Evolutionary conservation across 2,113 vertebrate genomes (phyloP).

Genomic region (Dromiciops gliroides): DNA sequence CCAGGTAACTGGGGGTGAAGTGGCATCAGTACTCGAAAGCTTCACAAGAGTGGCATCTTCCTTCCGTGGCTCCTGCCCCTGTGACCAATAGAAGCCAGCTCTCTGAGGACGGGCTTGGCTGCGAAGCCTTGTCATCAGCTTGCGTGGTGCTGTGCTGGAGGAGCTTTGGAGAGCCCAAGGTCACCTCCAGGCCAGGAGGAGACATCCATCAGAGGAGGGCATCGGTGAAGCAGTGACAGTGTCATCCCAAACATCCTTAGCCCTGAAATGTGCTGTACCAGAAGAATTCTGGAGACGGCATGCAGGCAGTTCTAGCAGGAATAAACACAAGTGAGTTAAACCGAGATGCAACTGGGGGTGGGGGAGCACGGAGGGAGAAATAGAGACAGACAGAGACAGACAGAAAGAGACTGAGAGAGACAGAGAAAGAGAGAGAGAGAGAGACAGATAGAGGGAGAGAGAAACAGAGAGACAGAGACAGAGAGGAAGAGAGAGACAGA

Average conservation of each 20-base stretch:
- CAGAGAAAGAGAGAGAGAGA: too few relatives aligned
- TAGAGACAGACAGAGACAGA: too few relatives aligned
- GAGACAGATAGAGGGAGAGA: too few relatives aligned
- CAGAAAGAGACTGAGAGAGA: too few relatives aligned
- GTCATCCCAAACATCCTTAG: background rate
- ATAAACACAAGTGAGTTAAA: background rate
- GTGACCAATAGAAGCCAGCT: background rate
- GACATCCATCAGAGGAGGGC: background rate
- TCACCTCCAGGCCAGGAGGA: background rate
- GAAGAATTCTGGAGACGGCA: background rate
- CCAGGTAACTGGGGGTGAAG: background rate
- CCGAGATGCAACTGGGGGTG: background rate
- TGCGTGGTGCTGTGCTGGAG: background rate
- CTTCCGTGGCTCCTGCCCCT: background rate
- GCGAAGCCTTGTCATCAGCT: background rate
- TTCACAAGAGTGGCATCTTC: background rate
- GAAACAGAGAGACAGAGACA: background rate
- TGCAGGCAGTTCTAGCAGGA: background rate
- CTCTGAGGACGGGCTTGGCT: background rate
- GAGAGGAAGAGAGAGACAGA: too few relatives aligned
- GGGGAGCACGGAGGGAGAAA: background rate
- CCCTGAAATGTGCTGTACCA: background rate
- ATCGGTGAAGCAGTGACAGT: background rate
- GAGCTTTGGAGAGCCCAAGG: background rate
- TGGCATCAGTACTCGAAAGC: background rate